phyloP scores from a whole-genome alignment of 2,113 vertebrate species.

The Silurus meridionalis region DNA sequence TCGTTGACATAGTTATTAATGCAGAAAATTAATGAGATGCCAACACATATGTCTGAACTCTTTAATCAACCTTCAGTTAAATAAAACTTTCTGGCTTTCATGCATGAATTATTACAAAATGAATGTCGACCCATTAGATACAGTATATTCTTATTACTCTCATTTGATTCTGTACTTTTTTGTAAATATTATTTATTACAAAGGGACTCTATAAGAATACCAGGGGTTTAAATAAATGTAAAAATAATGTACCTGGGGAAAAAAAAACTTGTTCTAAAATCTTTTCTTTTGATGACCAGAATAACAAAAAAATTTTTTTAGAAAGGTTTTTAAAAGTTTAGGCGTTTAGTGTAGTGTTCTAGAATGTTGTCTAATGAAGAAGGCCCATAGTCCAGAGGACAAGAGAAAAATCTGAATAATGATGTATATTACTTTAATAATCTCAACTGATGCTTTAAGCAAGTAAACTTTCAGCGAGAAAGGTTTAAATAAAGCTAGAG shows the following conservation, averaged over 20 bases:
- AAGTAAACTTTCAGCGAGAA: neutral
- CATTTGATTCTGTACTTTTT: neutral
- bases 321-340: neutral
- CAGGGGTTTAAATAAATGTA: neutral
- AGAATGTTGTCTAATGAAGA: neutral
- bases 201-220: neutral
- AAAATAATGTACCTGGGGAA: neutral
- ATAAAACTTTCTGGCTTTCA: neutral
- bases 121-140: neutral
- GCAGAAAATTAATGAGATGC: neutral
- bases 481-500: neutral
- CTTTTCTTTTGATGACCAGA: neutral
- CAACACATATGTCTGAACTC: neutral
- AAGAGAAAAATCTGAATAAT: neutral
- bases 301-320: neutral
- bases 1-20: neutral
- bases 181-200: neutral
- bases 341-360: neutral
- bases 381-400: neutral
- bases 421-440: neutral
- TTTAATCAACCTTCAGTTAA: no score
- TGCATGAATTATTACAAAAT: neutral
- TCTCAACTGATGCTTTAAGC: neutral
- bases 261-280: neutral
- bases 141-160: no score